Evolutionary conservation across 1,140 invertebrate species (phyloP), one percentile per base, ranked within the genome.

Genomic region (Camponotus vicinus): DNA sequence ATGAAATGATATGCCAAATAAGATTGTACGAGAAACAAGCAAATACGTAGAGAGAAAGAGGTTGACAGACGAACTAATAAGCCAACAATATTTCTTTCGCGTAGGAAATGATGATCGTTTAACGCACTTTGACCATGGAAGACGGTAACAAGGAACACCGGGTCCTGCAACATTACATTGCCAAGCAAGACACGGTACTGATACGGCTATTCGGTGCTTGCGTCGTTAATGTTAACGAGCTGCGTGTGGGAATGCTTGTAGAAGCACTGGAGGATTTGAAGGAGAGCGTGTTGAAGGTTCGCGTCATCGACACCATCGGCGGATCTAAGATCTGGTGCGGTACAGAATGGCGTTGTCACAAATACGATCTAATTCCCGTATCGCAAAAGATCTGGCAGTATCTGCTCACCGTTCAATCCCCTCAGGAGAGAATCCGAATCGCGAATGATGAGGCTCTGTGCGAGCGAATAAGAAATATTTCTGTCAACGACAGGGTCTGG

Each of bases 351-450:
- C 86, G 90, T 59, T 94, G 94, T 84, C 91, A 91, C 70, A 91
- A 78, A 70, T 75, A 86, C 15, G 91, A 95, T 80, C 77, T 95
- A 4, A 84, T 94, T 27, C 80, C 89, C 4, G 89, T 96, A 5
- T 88, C 94, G 32, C 87, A 91, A 21, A 88, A 94, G 34, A 91
- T 96, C 49, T 96, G 95, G 95, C 93, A 94, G 37, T 95, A 92
- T 91, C 91, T 96, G 21, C 93, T 94, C 66, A 93, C 95, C 57
- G 94, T 96, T 49, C 73, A 88, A 11, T 94, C 93, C 42, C 95
- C 95, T 8, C 92, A 95, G 84, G 95, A 96, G 73, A 93, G 96
- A 80, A 93, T 96, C 13, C 90, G 92, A 40, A 89, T 96, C 15
- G 95, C 94, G n/a, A 92, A 89, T 86, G 94, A 96, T 77, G 92